phyloP scores from a whole-genome alignment of 1,140 invertebrate species.

The Saxidomus purpurata region DNA sequence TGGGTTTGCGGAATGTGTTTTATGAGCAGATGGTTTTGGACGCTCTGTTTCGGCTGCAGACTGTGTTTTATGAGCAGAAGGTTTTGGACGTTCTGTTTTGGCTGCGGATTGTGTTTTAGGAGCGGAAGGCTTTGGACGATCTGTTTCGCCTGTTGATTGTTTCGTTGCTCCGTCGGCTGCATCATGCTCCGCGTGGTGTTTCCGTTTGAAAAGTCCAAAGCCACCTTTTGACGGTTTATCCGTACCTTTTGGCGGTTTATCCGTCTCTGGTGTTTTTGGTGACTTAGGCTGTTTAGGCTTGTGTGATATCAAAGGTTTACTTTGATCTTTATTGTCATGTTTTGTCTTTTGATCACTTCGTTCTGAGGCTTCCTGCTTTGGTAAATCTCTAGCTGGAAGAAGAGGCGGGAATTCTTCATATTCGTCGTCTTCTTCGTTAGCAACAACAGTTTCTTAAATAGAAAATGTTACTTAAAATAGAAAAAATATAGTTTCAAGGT shows the following conservation, averaged over 20 bases:
- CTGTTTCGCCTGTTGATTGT: background rate
- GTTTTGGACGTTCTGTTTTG: background rate
- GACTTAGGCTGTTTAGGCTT: background rate
- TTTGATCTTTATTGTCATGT: background rate
- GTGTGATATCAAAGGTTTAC: background rate
- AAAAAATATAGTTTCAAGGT: too few relatives aligned
- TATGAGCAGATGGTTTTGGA: background rate
- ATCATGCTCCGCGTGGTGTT: background rate
- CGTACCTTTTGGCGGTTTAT: background rate
- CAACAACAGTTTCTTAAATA: background rate
- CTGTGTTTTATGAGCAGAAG: background rate
- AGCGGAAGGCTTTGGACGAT: background rate
- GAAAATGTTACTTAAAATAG: too few relatives aligned
- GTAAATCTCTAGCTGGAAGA: background rate
- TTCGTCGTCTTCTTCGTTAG: background rate
- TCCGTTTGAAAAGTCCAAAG: background rate
- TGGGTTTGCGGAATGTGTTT: background rate
- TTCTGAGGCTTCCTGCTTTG: background rate
- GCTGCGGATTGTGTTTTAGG: background rate
- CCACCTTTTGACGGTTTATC: background rate
- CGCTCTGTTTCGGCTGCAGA: background rate
- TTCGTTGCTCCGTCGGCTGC: background rate
- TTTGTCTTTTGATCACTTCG: background rate
- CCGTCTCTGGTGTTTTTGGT: background rate
- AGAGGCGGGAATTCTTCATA: conserved; percentile 1